Evolutionary conservation across 2,113 vertebrate species (phyloP), one percentile per base, ranked within the genome.

Genomic region (Pao palembangensis): DNA sequence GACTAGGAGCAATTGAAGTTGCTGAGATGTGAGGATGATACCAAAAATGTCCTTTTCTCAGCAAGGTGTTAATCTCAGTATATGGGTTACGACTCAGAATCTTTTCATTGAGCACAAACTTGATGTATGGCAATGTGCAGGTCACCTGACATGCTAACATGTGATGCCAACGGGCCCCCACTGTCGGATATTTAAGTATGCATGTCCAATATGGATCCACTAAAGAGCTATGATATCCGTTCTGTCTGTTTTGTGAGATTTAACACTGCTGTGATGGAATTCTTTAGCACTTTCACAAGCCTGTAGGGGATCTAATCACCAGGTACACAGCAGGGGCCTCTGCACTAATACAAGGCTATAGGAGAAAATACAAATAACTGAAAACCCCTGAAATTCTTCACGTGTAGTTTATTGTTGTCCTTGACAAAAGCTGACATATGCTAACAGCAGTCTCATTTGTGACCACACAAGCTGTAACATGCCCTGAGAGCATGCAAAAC

Each of bases 261-360:
- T 61, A 44, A 41, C 67, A 20, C 18, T 61, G 52, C 15, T 47
- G 17, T 47, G 44, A 41, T 52, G 31, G 38, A 56, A 64, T 56
- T 64, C 43, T 61, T 52, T 17, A 25, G 23, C 64, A 58, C 52
- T 54, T 70, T 58, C 38, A 31, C 23, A 56, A 19, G 58, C 51
- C 59, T 44, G 50, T 55, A 23, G 67, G 52, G 58, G 55, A 65
- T 58, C 53, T 64, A 56, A 23, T 16, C 51, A 31, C 5, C 21
- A 28, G 12, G 34, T 34, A 17, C 14, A 25, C 23, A 8, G 25
- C 51, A n/a, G 51, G 23, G 64, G 51, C 64, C 58, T 64, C 28
- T 21, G 42, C 57, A 63, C 44, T 53, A 65, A 62, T 41, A 34
- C 47, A 55, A 54, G 56, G 15, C 44, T 67, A 34, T 12, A 38